phyloP scores from a whole-genome alignment of 2,888 invertebrate species.

The Hypomecis atomaria region DNA sequence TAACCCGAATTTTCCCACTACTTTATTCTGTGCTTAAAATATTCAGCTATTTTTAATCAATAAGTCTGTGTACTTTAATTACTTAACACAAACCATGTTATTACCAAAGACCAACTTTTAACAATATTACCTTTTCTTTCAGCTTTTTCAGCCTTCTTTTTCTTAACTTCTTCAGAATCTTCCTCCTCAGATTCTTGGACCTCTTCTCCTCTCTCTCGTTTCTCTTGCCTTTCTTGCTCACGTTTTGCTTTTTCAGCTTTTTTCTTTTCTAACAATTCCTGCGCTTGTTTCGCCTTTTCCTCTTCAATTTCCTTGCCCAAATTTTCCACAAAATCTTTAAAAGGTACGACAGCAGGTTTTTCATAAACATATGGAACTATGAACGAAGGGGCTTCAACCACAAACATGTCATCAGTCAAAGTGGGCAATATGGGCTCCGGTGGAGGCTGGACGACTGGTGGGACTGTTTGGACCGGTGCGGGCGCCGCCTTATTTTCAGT shows the following conservation, averaged over 20 bases:
- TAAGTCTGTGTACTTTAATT: no score
- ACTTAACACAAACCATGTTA: no score
- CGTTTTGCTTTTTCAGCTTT: constrained; percentile 65
- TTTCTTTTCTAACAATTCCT: constrained; percentile 65
- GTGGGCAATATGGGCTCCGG: constrained; percentile 88
- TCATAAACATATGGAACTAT: constrained; percentile 97
- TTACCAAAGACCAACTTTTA: neutral
- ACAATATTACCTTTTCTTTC: constrained; percentile 55
- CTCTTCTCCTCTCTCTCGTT: constrained; percentile 58
- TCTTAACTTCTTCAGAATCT: constrained; percentile 57
- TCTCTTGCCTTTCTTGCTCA: constrained; percentile 56
- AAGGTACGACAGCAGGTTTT: constrained; percentile 92
- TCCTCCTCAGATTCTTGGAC: constrained; percentile 59
- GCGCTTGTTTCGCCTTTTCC: constrained; percentile 83
- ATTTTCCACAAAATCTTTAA: constrained; percentile 89
- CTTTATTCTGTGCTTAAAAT: no score
- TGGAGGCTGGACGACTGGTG: constrained; percentile 21
- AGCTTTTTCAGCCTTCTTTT: constrained; percentile 54
- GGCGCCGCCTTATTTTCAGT: constrained; percentile 48
- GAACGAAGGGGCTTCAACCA: constrained; percentile 96
- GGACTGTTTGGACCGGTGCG: constrained; percentile 40
- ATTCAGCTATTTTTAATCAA: no score
- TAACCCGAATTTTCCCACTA: no score
- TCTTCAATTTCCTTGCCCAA: constrained; percentile 87
- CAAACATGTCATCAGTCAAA: constrained; percentile 95